Evolutionary conservation across 2,797 vertebrate genomes (phyloP).

Genomic region (Neostethus bicornis): DNA sequence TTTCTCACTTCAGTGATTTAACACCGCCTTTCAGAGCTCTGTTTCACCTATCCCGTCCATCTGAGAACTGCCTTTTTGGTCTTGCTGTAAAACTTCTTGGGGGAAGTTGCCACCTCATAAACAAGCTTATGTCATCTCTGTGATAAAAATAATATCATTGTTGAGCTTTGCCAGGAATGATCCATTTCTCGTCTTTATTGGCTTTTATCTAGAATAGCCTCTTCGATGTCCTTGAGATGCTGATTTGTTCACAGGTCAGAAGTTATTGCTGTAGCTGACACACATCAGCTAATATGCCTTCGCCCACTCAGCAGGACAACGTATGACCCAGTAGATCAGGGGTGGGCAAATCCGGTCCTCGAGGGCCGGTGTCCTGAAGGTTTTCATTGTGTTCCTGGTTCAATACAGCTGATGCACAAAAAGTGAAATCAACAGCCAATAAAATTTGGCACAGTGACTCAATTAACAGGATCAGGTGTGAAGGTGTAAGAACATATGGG

Average conservation of each 20-base stretch:
- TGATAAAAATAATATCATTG: conserved; percentile 59
- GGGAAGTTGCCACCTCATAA: conserved; percentile 49
- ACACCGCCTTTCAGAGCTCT: conserved; percentile 14
- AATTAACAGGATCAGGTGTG: no score
- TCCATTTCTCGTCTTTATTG: conserved; percentile 22
- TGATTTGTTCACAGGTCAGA: conserved; percentile 55
- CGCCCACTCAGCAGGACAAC: conserved; percentile 29
- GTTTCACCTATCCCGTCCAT: conserved; percentile 21
- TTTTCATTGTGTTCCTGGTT: no score
- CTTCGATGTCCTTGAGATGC: conserved; percentile 53
- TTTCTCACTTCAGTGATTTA: conserved; percentile 32
- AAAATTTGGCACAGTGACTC: no score
- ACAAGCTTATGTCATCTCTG: conserved; percentile 23
- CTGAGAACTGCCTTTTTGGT: conserved; percentile 37
- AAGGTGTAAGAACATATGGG: no score
- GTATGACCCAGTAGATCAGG: conserved; percentile 22
- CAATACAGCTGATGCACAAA: no score
- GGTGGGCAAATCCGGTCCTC: no score
- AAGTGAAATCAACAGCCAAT: no score
- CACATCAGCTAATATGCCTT: conserved; percentile 37
- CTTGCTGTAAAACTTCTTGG: conserved; percentile 29
- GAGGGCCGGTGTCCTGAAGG: no score
- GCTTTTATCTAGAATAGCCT: conserved; percentile 32
- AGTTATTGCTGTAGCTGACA: conserved; percentile 30
- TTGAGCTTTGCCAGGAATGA: conserved; percentile 32